Percentiles rank a stretch among this genome's conserved stretches.
Evolutionary conservation across 2,888 invertebrate species (phyloP).

Genomic region (Drosophila neoperkinsi): DNA sequence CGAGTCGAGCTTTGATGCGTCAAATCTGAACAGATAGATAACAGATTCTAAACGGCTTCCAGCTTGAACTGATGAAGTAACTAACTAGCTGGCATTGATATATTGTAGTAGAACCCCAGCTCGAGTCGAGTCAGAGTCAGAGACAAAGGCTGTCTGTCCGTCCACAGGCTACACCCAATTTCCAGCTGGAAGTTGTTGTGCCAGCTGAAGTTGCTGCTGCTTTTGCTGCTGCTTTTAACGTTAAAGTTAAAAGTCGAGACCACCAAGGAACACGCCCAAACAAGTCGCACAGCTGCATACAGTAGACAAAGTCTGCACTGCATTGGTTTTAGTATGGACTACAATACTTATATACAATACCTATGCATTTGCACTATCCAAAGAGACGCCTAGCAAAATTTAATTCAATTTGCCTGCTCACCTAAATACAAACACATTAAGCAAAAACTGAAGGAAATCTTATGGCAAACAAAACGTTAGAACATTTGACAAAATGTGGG

Average conservation of each 20-base stretch:
- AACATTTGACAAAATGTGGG: slow-evolving; percentile 3
- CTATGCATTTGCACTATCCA: slow-evolving; percentile 5
- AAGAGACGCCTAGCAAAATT: slow-evolving; percentile 38
- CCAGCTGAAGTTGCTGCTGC: slow-evolving; percentile 4
- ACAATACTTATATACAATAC: slow-evolving; percentile 10
- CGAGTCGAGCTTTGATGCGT: slow-evolving; percentile 43
- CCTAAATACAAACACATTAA: slow-evolving; percentile 21
- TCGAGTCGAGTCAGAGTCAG: slow-evolving; percentile 2
- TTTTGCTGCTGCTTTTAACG: slow-evolving; percentile 1
- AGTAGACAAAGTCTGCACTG: slow-evolving; percentile 38
- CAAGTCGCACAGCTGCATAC: slow-evolving; percentile 72
- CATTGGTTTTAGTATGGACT: slow-evolving; percentile 12
- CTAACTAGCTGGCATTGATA: slow-evolving; percentile 58
- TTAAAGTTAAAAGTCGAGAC: slow-evolving; percentile 53
- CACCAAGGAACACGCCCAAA: slow-evolving; percentile 77
- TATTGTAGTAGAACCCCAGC: slow-evolving; percentile 13
- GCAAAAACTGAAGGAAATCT: slow-evolving; percentile 23
- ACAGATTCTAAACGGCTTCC: slow-evolving; percentile 32
- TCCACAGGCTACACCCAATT: slow-evolving; percentile 66
- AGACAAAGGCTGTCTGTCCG: slow-evolving; percentile 37
- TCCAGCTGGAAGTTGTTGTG: slow-evolving; percentile 37
- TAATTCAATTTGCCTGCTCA: slow-evolving; percentile 68
- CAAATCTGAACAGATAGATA: slow-evolving; percentile 35
- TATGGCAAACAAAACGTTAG: slow-evolving; percentile 28
- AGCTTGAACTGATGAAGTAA: slow-evolving; percentile 26